Evolutionary conservation across 2,797 vertebrate species (phyloP).

Genomic region (Anas capensis): DNA sequence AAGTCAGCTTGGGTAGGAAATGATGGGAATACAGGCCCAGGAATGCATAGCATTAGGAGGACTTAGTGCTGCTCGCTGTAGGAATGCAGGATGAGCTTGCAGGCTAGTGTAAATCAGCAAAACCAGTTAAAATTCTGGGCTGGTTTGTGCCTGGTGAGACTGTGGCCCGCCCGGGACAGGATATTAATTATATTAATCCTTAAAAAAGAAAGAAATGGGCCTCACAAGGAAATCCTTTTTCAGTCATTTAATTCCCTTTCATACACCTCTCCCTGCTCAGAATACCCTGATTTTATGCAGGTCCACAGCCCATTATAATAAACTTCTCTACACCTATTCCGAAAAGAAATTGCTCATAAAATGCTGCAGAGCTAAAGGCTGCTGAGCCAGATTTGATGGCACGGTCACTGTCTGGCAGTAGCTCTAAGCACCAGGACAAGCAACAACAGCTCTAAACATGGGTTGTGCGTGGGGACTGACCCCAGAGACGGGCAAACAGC

Average conservation of each 20-base stretch:
- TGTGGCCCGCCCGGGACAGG: background rate
- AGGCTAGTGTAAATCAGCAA: background rate
- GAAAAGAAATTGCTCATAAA: slow-evolving; percentile 20
- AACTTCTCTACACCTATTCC: slow-evolving; percentile 30
- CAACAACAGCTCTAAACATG: background rate
- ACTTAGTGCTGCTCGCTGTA: background rate
- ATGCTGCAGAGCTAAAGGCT: background rate
- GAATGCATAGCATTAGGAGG: background rate
- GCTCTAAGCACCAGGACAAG: fast-evolving
- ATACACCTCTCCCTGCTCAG: background rate
- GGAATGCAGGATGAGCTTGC: slow-evolving; percentile 6
- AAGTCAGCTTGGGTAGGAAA: background rate
- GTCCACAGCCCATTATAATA: slow-evolving; percentile 56
- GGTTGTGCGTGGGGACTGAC: background rate
- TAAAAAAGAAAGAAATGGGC: slow-evolving; percentile 27
- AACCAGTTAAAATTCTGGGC: slow-evolving; percentile 19
- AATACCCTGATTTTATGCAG: slow-evolving; percentile 69
- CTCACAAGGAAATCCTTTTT: slow-evolving; percentile 50
- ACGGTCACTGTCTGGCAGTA: background rate
- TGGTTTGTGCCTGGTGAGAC: slow-evolving; percentile 4
- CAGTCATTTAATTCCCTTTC: slow-evolving; percentile 61
- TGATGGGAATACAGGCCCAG: background rate
- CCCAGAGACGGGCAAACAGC: background rate
- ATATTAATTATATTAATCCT: slow-evolving; percentile 70
- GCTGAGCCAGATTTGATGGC: background rate